Evolutionary conservation across 1,140 invertebrate genomes (phyloP), one percentile per base, ranked within the genome.

Genomic region (Dinoponera quadriceps): DNA sequence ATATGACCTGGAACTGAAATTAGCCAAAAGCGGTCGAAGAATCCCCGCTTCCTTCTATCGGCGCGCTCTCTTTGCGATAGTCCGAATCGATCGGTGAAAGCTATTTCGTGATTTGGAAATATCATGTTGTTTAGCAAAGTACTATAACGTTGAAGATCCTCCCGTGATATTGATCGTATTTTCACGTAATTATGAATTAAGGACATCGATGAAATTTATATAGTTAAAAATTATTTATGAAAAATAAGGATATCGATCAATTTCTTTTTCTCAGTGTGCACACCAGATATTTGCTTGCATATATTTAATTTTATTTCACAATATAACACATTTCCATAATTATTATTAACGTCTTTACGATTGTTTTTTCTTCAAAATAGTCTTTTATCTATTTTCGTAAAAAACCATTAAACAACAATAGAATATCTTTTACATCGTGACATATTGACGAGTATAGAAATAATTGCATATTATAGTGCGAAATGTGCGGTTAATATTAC

Each of bases 301-400:
- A 44, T 25, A n/a, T 48, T 48, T 16, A 18, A 60, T 44, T 20
- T 62, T 49, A 49, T 74, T 62, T 74, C 44, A n/a, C 44, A 74
- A 7, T 33, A 63, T 51, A 2, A 29, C 44, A 20, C 48, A 13
- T 27, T 29, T 18, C 2, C n/a, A 11, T 65, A 22, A 33, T 22
- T 38, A 9, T n/a, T 38, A 33, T 51, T 20, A 65, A 16, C 4
- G 48, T 66, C 33, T 5, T 75, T 48, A 27, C 7, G 22, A 27
- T 9, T 60, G 20, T 29, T 75, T 22, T 49, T 29, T 1, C 11
- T 44, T 75, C 9, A 11, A 13, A 65, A 65, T 9, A 5, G 0
- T 33, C 14, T 22, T 20, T 4, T 77, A 14, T 66, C 11, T 62
- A 25, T 49, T 77, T 63, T 0, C 3, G 16, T 33, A 11, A 2